Percentiles rank a stretch among this genome's conserved stretches.
These are phyloP conservation scores for Ricordea florida DNA, from an alignment of 92 coral and sea anemone species.

Conservation along the genomic window DNA sequence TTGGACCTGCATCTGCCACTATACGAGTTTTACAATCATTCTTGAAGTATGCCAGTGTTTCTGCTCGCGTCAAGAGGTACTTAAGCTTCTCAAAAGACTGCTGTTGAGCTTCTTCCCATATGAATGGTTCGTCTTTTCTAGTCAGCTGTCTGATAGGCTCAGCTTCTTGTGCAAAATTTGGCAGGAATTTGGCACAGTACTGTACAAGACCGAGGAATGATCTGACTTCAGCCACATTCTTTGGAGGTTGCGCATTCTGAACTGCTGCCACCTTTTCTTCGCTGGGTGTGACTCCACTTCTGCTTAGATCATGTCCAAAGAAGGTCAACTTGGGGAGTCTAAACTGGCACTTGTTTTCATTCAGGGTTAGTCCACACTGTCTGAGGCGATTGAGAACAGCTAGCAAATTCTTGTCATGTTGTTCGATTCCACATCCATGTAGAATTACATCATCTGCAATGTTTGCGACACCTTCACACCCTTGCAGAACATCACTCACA, in stretches of 20 bases:
- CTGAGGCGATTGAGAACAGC: conserved; percentile 34
- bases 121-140: conserved; percentile 34
- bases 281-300: conserved; percentile 16
- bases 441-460: conserved; percentile 58
- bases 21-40: conserved; percentile 44
- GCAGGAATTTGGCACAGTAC: conserved; percentile 59
- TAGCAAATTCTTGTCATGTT: conserved; percentile 50
- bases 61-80: conserved; percentile 16
- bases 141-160: conserved; percentile 50
- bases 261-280: conserved; percentile 44
- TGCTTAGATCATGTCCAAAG: conserved; percentile 41
- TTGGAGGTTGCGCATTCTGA: conserved; percentile 28
- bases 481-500: conserved; percentile 26
- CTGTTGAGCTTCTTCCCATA: conserved; percentile 49
- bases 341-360: conserved; percentile 42
- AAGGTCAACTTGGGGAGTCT: conserved; percentile 26
- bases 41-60: conserved; percentile 54
- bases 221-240: conserved; percentile 25
- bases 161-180: conserved; percentile 44
- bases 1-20: conserved; percentile 55
- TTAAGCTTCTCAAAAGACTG: conserved; percentile 50
- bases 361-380: conserved; percentile 40
- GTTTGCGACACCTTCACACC: conserved; percentile 47
- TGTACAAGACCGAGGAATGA: conserved; percentile 48
- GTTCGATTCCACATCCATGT: conserved; percentile 39